A percentile compares a stretch with the other conserved stretches of the same genome.
These are phyloP conservation scores for Mycalesis mineus DNA, from an alignment of 2,888 invertebrate species.

Conservation along the genomic window DNA sequence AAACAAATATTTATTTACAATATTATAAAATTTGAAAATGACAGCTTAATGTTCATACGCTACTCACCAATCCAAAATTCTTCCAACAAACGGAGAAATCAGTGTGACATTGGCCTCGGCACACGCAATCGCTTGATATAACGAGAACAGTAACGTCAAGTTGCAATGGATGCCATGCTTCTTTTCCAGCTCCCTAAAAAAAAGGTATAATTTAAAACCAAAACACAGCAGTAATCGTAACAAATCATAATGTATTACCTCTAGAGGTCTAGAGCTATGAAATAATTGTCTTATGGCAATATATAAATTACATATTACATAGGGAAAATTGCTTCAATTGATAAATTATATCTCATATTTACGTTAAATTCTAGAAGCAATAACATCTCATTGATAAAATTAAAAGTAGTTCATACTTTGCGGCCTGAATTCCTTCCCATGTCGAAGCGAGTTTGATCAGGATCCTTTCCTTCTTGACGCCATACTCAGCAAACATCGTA, in stretches of 20 bases:
- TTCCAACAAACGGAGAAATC: slow-evolving; percentile 99
- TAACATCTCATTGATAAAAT: background rate
- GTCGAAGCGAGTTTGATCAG: slow-evolving; percentile 98
- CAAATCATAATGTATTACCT: too few relatives aligned
- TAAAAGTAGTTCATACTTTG: slow-evolving; percentile 80
- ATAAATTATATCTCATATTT: background rate
- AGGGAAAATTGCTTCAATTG: too few relatives aligned
- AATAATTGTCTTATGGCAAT: too few relatives aligned
- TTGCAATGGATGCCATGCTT: slow-evolving; percentile 98
- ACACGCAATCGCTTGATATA: slow-evolving; percentile 98
- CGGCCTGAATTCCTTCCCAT: slow-evolving; percentile 99
- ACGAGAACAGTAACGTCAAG: slow-evolving; percentile 95
- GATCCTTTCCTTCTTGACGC: slow-evolving; percentile 94
- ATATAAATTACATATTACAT: too few relatives aligned
- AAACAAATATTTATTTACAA: too few relatives aligned
- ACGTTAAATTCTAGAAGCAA: background rate
- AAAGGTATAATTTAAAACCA: slow-evolving; percentile 24
- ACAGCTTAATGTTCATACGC: background rate
- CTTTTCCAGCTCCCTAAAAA: slow-evolving; percentile 88
- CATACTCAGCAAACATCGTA: slow-evolving; percentile 91
- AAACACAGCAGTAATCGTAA: too few relatives aligned
- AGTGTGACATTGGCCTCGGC: slow-evolving; percentile 98
- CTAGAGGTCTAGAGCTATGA: too few relatives aligned
- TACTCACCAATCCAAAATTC: slow-evolving; percentile 95
- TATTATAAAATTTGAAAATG: background rate